phyloP scores from a whole-genome alignment of 2,888 invertebrate genomes.

The Elgonia sp. region DNA sequence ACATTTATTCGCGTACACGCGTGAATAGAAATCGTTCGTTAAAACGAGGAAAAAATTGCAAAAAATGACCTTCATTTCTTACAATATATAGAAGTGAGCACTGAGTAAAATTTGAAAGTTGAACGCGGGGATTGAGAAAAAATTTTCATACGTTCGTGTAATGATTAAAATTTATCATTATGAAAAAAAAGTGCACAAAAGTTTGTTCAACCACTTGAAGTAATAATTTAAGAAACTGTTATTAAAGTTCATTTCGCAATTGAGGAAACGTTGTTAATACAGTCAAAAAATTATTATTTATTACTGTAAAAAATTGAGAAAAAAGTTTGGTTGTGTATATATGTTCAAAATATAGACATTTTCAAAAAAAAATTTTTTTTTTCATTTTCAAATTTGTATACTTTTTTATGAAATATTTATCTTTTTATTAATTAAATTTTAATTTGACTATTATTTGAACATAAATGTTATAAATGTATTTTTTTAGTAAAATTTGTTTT shows the following conservation, averaged over 20 bases:
- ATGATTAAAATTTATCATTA: constrained; percentile 6
- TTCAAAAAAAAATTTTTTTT: too few relatives aligned
- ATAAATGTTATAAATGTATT: too few relatives aligned
- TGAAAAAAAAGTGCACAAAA: neutral
- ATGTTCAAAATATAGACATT: too few relatives aligned
- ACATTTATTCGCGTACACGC: constrained; percentile 48
- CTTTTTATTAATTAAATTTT: too few relatives aligned
- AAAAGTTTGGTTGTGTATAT: too few relatives aligned
- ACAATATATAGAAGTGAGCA: constrained; percentile 1
- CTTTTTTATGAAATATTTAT: too few relatives aligned
- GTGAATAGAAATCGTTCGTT: constrained; percentile 50
- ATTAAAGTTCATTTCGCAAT: neutral
- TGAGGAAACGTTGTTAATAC: neutral
- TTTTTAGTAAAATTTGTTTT: too few relatives aligned
- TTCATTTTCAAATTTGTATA: too few relatives aligned
- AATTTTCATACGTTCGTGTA: neutral
- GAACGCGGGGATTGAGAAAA: neutral
- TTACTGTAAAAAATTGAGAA: too few relatives aligned
- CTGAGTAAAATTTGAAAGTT: constrained; percentile 40
- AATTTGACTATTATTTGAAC: too few relatives aligned
- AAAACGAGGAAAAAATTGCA: constrained; percentile 21
- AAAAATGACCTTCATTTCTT: constrained; percentile 67
- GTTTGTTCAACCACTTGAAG: neutral
- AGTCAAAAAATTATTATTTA: too few relatives aligned
- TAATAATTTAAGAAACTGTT: neutral